Percentiles rank a stretch among this genome's conserved stretches.
These are phyloP conservation scores for Cichladusa arquata DNA, from an alignment of 2,113 vertebrate species.

Conservation along the genomic window DNA sequence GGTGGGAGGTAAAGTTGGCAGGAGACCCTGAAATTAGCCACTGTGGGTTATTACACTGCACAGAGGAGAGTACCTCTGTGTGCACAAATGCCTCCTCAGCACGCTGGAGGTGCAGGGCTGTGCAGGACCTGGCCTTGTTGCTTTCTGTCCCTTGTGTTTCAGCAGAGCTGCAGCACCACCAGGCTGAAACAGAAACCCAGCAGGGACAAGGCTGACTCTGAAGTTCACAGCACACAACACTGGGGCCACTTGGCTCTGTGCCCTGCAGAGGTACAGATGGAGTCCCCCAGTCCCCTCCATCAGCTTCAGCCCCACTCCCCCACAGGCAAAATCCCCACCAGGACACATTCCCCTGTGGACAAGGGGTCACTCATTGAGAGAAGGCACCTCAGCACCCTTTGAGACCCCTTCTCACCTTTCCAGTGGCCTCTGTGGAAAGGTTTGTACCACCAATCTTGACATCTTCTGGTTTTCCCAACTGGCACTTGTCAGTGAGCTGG, in stretches of 20 bases:
- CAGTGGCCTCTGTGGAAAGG: not conserved
- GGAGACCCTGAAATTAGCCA: not conserved
- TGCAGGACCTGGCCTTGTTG: not conserved
- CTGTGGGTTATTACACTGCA: rapidly evolving
- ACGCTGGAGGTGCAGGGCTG: rapidly evolving
- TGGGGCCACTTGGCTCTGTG: rapidly evolving
- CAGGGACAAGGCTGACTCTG: not conserved
- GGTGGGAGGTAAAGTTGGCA: not conserved
- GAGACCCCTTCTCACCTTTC: not conserved
- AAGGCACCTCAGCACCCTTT: too few relatives aligned
- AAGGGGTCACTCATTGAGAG: not conserved
- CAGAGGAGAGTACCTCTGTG: not conserved
- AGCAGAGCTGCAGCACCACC: not conserved
- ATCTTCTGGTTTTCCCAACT: not conserved
- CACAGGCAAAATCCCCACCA: rapidly evolving
- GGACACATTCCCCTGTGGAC: rapidly evolving
- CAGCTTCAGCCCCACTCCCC: rapidly evolving
- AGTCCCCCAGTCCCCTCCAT: rapidly evolving
- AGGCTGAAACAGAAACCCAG: not conserved
- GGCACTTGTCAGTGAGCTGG: not conserved
- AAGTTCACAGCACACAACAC: not conserved
- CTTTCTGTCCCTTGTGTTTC: not conserved
- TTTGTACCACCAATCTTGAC: rapidly evolving
- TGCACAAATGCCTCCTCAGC: not conserved
- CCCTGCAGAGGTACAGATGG: rapidly evolving